Percentiles rank a stretch among this genome's conserved stretches.
Conservation (phyloP, 2,888 invertebrate species). For the Melanchra persicariae region DNA sequence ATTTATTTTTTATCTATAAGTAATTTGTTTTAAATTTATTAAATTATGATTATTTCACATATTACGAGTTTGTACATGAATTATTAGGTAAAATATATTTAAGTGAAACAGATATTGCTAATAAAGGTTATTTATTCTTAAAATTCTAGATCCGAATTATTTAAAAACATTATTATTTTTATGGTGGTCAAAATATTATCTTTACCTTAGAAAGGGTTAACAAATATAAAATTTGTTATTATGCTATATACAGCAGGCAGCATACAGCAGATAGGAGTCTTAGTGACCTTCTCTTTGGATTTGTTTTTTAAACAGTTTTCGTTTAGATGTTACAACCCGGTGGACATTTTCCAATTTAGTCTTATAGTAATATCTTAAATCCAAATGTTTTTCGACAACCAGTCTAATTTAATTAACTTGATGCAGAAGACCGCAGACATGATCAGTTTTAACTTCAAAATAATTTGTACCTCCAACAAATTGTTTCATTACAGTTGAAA, state of each 20-base stretch:
- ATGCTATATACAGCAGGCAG: conserved; percentile 7
- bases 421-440: conserved; percentile 39
- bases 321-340: conserved; percentile 35
- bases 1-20: background rate
- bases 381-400: conserved; percentile 50
- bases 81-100: background rate
- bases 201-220: conserved; percentile 4
- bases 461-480: conserved; percentile 22
- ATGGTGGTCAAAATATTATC: conserved; percentile 1
- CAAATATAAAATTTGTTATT: background rate
- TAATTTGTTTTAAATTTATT: conserved; percentile 1
- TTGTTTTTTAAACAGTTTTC: conserved; percentile 51
- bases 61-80: background rate
- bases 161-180: conserved; percentile 5
- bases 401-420: conserved; percentile 49
- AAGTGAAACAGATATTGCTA: background rate
- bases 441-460: conserved; percentile 38
- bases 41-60: background rate
- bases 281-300: conserved; percentile 48
- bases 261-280: conserved; percentile 16
- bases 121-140: conserved; percentile 4
- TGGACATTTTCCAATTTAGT: conserved; percentile 42
- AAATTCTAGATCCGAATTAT: conserved; percentile 8
- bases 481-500: conserved; percentile 5
- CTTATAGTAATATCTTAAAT: conserved; percentile 41